These are phyloP conservation scores for Craseonycteris thonglongyai DNA, from an alignment of 2,113 vertebrate species.

Conservation along the genomic window DNA sequence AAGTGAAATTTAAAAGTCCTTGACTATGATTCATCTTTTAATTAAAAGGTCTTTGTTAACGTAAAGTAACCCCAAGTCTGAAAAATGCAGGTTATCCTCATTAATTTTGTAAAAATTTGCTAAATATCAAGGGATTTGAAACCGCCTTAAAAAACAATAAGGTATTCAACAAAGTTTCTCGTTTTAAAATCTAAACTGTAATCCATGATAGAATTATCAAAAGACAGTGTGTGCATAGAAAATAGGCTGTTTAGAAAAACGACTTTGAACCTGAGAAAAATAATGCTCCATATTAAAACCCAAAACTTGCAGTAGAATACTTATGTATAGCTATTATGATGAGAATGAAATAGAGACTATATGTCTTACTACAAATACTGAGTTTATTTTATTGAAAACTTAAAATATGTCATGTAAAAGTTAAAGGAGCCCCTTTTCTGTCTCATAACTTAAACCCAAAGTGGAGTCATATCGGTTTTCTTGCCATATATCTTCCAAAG, in stretches of 20 bases:
- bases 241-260: conserved; percentile 23
- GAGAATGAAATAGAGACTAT: neutral
- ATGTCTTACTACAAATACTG: neutral
- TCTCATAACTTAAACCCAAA: neutral
- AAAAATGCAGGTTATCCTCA: conserved; percentile 47
- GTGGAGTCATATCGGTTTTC: neutral
- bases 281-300: neutral
- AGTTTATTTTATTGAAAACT: neutral
- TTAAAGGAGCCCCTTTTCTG: neutral
- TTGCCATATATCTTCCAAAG: accelerated
- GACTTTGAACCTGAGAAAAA: conserved; percentile 4
- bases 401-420: neutral
- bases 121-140: conserved; percentile 30
- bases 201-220: conserved; percentile 41
- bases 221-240: neutral
- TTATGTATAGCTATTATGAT: neutral
- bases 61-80: neutral
- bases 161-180: neutral
- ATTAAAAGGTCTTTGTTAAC: neutral
- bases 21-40: conserved; percentile 9
- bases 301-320: neutral
- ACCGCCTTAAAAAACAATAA: conserved; percentile 20
- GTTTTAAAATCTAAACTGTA: conserved; percentile 17
- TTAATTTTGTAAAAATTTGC: conserved; percentile 48
- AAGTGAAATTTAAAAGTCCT: conserved; percentile 24